Evolutionary conservation across 2,113 vertebrate species (phyloP).

Genomic region (Turnix velox): DNA sequence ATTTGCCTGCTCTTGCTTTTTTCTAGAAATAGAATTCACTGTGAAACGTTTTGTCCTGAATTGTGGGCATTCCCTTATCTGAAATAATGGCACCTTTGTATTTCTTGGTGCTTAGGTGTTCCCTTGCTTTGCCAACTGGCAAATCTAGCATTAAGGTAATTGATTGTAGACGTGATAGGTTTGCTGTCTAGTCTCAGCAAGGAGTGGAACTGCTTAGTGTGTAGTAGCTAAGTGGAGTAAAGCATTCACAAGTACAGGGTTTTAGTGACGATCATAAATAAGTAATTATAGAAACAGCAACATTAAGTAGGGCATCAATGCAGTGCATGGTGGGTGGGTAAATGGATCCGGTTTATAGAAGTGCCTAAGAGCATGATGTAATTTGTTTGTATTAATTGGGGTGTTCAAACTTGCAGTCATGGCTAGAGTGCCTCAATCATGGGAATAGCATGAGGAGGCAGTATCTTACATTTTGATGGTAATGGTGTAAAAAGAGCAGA

Average conservation of each 20-base stretch:
- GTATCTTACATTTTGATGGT: neutral
- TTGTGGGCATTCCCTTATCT: neutral
- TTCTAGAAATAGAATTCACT: neutral
- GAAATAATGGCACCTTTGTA: neutral
- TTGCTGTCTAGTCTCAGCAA: neutral
- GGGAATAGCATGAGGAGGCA: neutral
- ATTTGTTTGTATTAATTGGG: neutral
- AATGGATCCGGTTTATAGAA: neutral
- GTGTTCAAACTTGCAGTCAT: neutral
- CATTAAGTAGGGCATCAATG: neutral
- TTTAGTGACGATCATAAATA: neutral
- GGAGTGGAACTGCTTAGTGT: neutral
- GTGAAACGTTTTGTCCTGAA: neutral
- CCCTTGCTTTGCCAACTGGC: neutral
- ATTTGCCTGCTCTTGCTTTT: neutral
- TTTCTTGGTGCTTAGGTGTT: neutral
- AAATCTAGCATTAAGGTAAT: neutral
- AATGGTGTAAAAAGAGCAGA: neutral
- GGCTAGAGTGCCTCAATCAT: neutral
- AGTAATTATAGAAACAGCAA: neutral
- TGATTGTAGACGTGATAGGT: neutral
- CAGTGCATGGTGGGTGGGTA: neutral
- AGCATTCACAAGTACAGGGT: neutral
- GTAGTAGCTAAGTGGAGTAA: neutral
- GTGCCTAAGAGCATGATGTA: neutral